phyloP scores from a whole-genome alignment of 2,113 vertebrate genomes.

The Gymnorhina tibicen region DNA sequence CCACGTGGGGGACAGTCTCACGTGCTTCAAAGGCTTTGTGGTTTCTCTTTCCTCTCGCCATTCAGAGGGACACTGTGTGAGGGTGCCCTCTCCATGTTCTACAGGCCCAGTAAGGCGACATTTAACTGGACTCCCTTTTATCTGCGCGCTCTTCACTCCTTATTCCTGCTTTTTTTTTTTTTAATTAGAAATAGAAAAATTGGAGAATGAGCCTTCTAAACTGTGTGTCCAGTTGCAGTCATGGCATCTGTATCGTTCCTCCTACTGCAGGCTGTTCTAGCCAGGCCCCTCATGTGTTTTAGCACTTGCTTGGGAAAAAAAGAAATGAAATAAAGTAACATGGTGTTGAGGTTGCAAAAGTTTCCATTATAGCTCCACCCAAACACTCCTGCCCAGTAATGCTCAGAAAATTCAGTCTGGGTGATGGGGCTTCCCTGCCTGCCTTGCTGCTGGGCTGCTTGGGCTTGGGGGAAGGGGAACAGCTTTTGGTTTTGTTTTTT shows the following conservation, averaged over 20 bases:
- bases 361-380: conserved; percentile 42
- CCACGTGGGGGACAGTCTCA: neutral
- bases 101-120: neutral
- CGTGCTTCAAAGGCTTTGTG: neutral
- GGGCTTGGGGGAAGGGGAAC: neutral
- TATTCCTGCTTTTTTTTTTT: neutral
- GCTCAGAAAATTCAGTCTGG: neutral
- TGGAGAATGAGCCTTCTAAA: neutral
- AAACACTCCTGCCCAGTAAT: neutral
- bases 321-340: neutral
- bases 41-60: neutral
- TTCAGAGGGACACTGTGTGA: neutral
- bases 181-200: neutral
- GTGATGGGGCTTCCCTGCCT: neutral
- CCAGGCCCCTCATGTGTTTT: neutral
- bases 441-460: neutral
- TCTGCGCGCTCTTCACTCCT: neutral
- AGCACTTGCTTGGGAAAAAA: neutral
- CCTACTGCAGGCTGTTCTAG: neutral
- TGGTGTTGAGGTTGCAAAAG: conserved; percentile 24
- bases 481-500: neutral
- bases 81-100: neutral
- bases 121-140: neutral
- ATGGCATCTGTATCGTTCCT: neutral
- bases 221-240: neutral